Base-by-base conservation (phyloP, 2,888 invertebrate species). In the Pseudolycoriella hygida region DNA sequence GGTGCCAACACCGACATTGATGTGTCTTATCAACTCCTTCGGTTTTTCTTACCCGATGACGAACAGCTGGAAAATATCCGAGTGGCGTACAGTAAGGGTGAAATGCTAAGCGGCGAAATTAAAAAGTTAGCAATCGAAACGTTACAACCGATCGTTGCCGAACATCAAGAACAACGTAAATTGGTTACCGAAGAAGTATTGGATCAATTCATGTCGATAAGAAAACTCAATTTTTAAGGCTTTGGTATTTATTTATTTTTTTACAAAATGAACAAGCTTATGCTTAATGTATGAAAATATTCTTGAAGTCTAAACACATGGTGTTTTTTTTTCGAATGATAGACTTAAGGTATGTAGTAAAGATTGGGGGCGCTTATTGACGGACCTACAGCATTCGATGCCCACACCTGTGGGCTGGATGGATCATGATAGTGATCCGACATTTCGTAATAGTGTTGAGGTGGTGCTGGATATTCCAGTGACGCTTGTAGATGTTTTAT, bases 1-100 rank as follows among this genome's bases (percentile, higher is more conserved):
- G 97, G 98, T 17, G 98, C 98, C n/a, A 81, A 97, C 67, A 90
- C 96, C 52, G 85, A 87, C 45, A 77, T 98, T 6, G 98, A 99
- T 67, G 90, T 93, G 46, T 80, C 96, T 0, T 98, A 75, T 69
- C 93, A 97, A 62, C 90, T 97, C 67, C 70, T 98, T 19, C 77
- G 74, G 19, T 98, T 94, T 67, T 98, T 99, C 70, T 59, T 96
- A 47, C 94, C 96, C 48, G 92, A 94, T 63, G 97, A 98, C 58
- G 77, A 76, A 1, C 73, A 74, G 57, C 67, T 99, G 49, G 85
- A 84, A 52, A 66, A 81, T 62, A 80, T 90, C 17, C 57, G 61
- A 11, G 20, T 53, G 15, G 59, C 61, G 1, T 66, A 65, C 46
- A 58, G 53, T 40, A 64, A 60, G 42, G 98, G 98, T 2, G 77